Evolutionary conservation across 2,888 invertebrate species (phyloP), one percentile per base, ranked within the genome.

Genomic region (Heliconius ismenius): DNA sequence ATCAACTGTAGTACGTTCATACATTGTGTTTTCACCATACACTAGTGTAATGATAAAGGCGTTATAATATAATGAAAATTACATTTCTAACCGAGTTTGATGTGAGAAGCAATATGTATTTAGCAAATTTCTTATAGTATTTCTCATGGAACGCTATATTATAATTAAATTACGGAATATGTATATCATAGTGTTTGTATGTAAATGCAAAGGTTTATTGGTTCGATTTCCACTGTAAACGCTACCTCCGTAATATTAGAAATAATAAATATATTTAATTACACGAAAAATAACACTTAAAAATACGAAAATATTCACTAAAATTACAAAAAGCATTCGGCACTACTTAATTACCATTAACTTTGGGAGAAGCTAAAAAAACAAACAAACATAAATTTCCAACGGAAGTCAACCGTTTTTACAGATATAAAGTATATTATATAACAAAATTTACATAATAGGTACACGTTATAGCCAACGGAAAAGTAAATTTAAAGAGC

Each of bases 401-500:
- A 58, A n/a, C 58, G n/a, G 58, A 58, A 58, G 1, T 58, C n/a
- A 58, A 58, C 58, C 58, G n/a, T 58, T 58, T 11, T 11, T 11
- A n/a, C 3, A 58, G n/a, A n/a, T n/a, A n/a, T 58, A n/a, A 58
- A 13, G 6, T 62, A 4, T 24, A 28, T 7, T 24, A 43, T 26
- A 28, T 49, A 28, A 54, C 11, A 70, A 32, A 7, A 72, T n/a
- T 3, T 72, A 72, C 13, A 72, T 24, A 72, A 36, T 36, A 58
- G n/a, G n/a, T 58, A 58, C 58, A 58, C 24, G 36, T 24, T 60
- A 24, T 18, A 72, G 58, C 58, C 36, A 72, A 72, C 24, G n/a
- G 39, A 60, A 72, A 72, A 72, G 24, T 36, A 72, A 60, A 58
- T 62, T 73, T 26, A 62, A 39, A 62, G 39, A 73, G 60, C 10